Evolutionary conservation across 2,113 vertebrate species (phyloP).

Genomic region (Gopherus evgoodei): DNA sequence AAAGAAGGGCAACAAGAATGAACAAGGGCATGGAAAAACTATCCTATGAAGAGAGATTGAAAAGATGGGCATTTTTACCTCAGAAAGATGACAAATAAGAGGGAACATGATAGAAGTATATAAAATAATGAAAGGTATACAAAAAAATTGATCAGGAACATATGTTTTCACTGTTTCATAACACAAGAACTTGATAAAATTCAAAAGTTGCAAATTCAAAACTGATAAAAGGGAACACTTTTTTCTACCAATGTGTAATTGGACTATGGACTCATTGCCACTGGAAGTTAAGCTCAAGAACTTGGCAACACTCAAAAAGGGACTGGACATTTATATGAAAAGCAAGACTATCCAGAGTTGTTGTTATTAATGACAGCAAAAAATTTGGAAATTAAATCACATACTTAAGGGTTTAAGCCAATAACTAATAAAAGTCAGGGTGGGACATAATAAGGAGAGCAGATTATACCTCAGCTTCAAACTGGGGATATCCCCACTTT

Average conservation of each 20-base stretch:
- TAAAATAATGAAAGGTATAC: neutral
- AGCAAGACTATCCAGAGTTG: neutral
- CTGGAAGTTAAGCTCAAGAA: neutral
- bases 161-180: neutral
- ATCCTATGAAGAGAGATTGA: neutral
- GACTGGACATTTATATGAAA: neutral
- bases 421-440: neutral
- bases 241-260: neutral
- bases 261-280: neutral
- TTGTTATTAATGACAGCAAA: neutral
- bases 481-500: neutral
- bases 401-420: neutral
- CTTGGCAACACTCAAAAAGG: neutral
- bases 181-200: neutral
- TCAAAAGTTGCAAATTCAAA: neutral
- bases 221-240: neutral
- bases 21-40: rapidly evolving
- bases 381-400: neutral
- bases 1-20: neutral
- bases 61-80: neutral
- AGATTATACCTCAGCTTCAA: neutral
- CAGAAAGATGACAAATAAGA: neutral
- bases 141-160: neutral
- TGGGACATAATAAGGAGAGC: neutral
- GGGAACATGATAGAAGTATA: neutral